These are phyloP conservation scores for Saimiri boliviensis DNA, from an alignment of 2,113 vertebrate genomes.

Conservation along the genomic window DNA sequence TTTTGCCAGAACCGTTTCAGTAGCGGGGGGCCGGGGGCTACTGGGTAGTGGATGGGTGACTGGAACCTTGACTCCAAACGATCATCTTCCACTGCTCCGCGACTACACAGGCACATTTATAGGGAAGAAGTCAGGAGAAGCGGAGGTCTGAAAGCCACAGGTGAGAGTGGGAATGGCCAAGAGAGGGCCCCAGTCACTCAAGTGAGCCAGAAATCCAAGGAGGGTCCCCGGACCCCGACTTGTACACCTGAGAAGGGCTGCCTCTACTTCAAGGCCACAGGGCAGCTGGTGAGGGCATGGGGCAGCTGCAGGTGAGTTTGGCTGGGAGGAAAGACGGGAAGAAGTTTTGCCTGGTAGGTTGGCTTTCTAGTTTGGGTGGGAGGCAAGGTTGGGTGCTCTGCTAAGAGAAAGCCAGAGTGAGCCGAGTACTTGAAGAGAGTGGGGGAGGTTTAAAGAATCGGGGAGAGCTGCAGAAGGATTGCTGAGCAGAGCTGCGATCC, in stretches of 20 bases:
- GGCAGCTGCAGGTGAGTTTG: neutral
- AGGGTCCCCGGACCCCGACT: neutral
- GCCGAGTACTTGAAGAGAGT: neutral
- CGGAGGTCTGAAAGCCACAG: neutral
- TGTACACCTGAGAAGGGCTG: neutral
- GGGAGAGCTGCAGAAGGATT: neutral
- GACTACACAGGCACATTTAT: neutral
- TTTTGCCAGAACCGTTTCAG: neutral
- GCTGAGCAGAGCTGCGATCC: neutral
- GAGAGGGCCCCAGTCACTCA: neutral
- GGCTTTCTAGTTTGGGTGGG: neutral
- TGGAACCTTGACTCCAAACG: neutral
- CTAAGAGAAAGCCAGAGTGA: neutral
- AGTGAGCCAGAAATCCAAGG: neutral
- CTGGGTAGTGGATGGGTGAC: neutral
- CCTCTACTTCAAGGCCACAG: neutral
- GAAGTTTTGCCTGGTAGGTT: neutral
- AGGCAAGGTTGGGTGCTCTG: neutral
- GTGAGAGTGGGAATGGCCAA: neutral
- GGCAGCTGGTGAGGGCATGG: neutral
- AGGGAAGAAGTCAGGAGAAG: neutral
- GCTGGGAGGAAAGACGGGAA: neutral
- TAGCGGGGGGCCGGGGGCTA: rapidly evolving
- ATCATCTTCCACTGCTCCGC: neutral
- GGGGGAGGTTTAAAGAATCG: neutral